Evolutionary conservation across 2,888 invertebrate species (phyloP), one percentile per base, ranked within the genome.

Genomic region (Apodemia zela): DNA sequence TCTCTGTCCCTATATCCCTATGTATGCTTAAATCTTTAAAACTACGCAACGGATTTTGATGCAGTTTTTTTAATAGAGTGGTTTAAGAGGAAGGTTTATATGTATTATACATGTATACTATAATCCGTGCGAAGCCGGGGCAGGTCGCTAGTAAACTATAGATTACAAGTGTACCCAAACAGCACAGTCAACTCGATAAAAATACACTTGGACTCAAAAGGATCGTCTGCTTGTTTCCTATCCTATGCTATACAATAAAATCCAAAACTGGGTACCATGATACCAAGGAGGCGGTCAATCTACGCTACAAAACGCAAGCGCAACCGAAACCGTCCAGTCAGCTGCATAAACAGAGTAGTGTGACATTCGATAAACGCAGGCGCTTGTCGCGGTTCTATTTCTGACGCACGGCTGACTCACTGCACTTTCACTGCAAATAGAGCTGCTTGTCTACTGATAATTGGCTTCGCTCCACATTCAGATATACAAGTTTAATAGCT

Each of bases 341-440:
- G 54, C 54, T 54, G 54, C 54, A 54, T 54, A 54, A 54, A 54
- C 54, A 54, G 42, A 42, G 13, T 7, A 25, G 54, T 15, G 60
- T 58, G 62, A 35, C 59, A 47, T 33, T 62, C 35, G 63, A 61
- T 65, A 61, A 63, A 38, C 54, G 10, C 59, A 51, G 60, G 57
- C 59, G 51, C 57, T 57, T 65, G 64, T 60, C 65, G 68, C 63
- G 60, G 49, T 61, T 81, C 82, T 86, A 86, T 85, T 87, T 86
- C 79, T 74, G 79, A 78, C 75, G 67, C 66, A 62, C 71, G 76
- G 75, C 75, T 86, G 85, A 87, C 82, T 87, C 87, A 86, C 72
- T 84, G 82, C 83, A 85, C 85, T 88, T 87, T 86, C 86, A 84
- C 85, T 84, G 77, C 82, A 82, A 82, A 84, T 80, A 80, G 76